Base-by-base conservation (phyloP, 2,888 invertebrate species). In the Xanthia icteritia region DNA sequence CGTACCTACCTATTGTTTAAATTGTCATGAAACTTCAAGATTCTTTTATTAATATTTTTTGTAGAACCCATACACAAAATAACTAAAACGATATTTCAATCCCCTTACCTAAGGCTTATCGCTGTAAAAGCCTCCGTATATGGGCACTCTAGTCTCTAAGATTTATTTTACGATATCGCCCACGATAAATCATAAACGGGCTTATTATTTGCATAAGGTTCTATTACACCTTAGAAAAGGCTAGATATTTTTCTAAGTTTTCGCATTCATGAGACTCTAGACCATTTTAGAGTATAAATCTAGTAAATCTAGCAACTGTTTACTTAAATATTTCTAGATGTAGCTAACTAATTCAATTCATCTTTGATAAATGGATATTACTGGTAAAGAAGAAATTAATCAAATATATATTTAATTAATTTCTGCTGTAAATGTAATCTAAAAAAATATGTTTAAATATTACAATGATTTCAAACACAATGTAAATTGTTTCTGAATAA, bases 101-200 rank as follows among this genome's bases (percentile, higher is more conserved):
- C 56, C 48, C 58, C 45, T 60, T 69, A 75, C 58, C 8, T 45
- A 51, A 66, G 31, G 51, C 51, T 71, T 81, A 77, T 73, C 54
- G 48, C 3, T 15, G 31, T 68, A 65, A 54, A 54, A 73, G 31
- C 65, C 36, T 61, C n/a, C 45, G 17, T 77, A 60, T 58, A 68
- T 48, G 63, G 63, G 72, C 58, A 65, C 60, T 77, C n/a, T 27
- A 81, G 69, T 67, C 51, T 65, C 58, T 27, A 64, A 77, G 77
- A 81, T 81, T 77, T 81, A 81, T 81, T 81, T 81, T 56, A 81
- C 72, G 54, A 61, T 81, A 81, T 73, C 60, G 65, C 60, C 60
- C 23, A 48, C 67, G 17, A 81, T 81, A 81, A 81, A 81, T 81
- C 81, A 81, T 66, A 69, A 60, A 56, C 58, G 64, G 58, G 60